These are phyloP conservation scores for Prionailurus viverrinus DNA, from an alignment of 2,113 vertebrate genomes.

Conservation along the genomic window DNA sequence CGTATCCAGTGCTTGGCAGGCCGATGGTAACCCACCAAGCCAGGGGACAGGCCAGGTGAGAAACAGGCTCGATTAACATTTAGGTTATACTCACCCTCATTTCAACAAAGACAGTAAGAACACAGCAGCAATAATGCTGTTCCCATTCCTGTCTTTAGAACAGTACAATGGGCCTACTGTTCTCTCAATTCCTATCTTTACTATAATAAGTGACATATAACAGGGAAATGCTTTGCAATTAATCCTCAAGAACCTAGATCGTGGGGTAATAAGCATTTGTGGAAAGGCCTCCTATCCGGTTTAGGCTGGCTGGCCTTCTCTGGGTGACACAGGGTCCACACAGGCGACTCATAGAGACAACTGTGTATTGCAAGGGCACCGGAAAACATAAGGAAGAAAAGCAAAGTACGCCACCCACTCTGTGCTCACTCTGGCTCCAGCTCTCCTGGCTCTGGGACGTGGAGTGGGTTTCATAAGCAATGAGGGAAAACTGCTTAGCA, in stretches of 20 bases:
- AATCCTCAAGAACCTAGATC: background rate
- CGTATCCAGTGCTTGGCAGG: background rate
- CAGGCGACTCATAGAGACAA: background rate
- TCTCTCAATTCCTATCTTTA: background rate
- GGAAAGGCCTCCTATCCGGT: background rate
- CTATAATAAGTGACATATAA: background rate
- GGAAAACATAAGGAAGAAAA: background rate
- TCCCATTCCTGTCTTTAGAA: background rate
- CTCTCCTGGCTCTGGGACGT: background rate
- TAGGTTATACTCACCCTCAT: background rate
- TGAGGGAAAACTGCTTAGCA: background rate
- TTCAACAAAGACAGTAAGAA: background rate
- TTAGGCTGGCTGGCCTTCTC: background rate
- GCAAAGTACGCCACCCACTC: background rate
- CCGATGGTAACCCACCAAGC: rapidly evolving
- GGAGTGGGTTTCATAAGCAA: background rate
- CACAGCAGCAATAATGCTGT: background rate
- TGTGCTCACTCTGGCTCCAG: background rate
- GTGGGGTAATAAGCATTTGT: background rate
- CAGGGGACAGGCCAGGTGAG: background rate
- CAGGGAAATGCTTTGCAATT: background rate
- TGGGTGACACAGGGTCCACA: background rate
- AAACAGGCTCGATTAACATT: background rate
- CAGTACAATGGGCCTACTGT: background rate
- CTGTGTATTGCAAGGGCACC: background rate